phyloP scores from a whole-genome alignment of 2,888 invertebrate species.

The Mythimna albipuncta region DNA sequence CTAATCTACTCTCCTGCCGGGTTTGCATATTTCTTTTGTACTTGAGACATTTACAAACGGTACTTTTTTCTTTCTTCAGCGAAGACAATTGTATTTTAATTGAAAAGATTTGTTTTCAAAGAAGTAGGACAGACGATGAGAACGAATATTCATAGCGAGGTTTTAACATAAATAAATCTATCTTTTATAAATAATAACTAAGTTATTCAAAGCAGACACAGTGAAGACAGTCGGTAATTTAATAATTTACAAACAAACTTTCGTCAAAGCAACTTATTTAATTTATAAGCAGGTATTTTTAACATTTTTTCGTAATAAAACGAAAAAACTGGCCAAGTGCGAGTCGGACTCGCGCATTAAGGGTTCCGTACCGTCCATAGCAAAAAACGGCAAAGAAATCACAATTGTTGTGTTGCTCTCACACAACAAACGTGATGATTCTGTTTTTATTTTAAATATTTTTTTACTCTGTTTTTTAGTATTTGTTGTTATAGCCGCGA shows the following conservation, averaged over 20 bases:
- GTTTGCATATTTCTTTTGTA: constrained; percentile 53
- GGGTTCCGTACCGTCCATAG: too few species aligned
- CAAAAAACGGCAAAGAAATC: too few species aligned
- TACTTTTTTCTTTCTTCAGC: constrained; percentile 29
- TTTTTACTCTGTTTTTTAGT: too few species aligned
- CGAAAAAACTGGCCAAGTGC: constrained; percentile 1
- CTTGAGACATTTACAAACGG: constrained; percentile 32
- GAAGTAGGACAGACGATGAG: background rate
- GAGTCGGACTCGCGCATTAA: too few species aligned
- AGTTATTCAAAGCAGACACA: constrained; percentile 42
- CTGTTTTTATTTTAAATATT: too few species aligned
- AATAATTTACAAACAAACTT: constrained; percentile 45
- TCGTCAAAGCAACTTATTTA: constrained; percentile 34
- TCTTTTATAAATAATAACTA: constrained; percentile 24
- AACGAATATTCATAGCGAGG: constrained; percentile 8
- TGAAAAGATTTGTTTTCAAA: constrained; percentile 32
- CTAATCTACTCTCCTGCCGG: constrained; percentile 43
- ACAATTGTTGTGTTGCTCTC: too few species aligned
- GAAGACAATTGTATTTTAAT: constrained; percentile 45
- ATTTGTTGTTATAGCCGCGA: too few species aligned
- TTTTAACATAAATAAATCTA: constrained; percentile 1
- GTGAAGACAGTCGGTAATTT: constrained; percentile 41
- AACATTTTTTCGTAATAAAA: constrained; percentile 31
- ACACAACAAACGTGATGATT: too few species aligned
- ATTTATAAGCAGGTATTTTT: constrained; percentile 46